Evolutionary conservation across 2,888 invertebrate species (phyloP).

Genomic region (Cerceris rybyensis): DNA sequence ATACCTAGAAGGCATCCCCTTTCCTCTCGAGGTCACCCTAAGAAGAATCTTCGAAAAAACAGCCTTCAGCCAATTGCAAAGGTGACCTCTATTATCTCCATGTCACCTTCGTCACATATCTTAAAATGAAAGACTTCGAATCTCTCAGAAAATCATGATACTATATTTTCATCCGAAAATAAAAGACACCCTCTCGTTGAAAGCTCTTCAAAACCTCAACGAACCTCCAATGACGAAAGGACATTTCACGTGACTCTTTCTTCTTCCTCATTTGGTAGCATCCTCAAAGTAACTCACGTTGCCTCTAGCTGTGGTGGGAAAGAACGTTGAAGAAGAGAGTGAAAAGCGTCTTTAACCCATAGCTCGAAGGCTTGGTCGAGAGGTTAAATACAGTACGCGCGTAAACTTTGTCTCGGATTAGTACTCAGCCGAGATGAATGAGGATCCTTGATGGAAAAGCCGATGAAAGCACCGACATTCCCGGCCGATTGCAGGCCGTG

Average conservation of each 20-base stretch:
- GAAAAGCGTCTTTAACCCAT: conserved; percentile 24
- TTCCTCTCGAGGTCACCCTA: not conserved
- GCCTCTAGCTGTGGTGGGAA: too few species aligned
- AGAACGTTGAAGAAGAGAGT: not conserved
- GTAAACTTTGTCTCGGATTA: conserved; percentile 19
- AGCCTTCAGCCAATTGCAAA: conserved; percentile 2
- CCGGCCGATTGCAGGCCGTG: conserved; percentile 19
- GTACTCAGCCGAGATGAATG: conserved; percentile 1
- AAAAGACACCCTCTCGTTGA: too few species aligned
- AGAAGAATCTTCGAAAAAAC: not conserved
- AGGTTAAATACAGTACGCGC: not conserved
- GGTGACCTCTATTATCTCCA: conserved; percentile 33
- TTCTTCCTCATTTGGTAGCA: too few species aligned
- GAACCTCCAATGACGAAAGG: too few species aligned
- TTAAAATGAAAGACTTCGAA: not conserved
- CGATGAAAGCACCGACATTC: conserved; percentile 42
- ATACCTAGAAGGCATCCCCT: conserved; percentile 7
- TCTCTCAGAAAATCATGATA: too few species aligned
- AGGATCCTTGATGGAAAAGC: conserved; percentile 20
- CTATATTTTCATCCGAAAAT: too few species aligned
- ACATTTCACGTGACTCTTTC: too few species aligned
- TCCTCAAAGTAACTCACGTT: not conserved
- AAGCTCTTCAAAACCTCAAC: too few species aligned
- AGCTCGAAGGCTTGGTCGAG: conserved; percentile 21
- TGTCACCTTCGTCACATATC: not conserved